Evolutionary conservation across 2,888 invertebrate species (phyloP).

Genomic region (Dolomedes plantarius): DNA sequence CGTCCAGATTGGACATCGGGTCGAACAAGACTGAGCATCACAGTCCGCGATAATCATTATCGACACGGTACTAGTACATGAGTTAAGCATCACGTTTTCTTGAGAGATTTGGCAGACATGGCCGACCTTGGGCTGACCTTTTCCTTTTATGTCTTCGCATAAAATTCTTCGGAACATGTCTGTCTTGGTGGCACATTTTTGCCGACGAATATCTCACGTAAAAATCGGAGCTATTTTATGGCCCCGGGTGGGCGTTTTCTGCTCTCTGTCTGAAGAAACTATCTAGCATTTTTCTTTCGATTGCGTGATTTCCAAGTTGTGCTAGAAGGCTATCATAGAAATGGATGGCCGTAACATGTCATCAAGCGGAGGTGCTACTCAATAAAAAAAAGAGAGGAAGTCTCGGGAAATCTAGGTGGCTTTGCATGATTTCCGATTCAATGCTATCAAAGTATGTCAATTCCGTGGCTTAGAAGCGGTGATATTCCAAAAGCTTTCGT

Average conservation of each 20-base stretch:
- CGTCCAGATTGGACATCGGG: background rate
- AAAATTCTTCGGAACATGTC: conserved; percentile 1
- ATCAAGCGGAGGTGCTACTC: too few species aligned
- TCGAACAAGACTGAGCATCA: background rate
- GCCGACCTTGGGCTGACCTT: background rate
- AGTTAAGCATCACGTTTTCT: conserved; percentile 1
- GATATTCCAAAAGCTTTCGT: too few species aligned
- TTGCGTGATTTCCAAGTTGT: background rate
- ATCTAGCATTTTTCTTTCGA: background rate
- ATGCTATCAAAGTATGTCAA: too few species aligned
- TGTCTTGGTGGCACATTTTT: conserved; percentile 27
- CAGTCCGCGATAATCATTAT: background rate
- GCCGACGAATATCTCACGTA: conserved; percentile 32
- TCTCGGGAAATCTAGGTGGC: too few species aligned
- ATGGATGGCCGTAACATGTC: too few species aligned
- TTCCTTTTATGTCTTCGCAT: background rate
- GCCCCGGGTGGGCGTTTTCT: conserved; percentile 33
- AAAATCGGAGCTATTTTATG: conserved; percentile 25
- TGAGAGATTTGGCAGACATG: background rate
- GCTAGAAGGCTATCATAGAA: too few species aligned
- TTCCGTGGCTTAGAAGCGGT: too few species aligned
- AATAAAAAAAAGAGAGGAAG: too few species aligned
- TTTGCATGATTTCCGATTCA: too few species aligned
- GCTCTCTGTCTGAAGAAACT: background rate
- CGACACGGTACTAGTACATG: background rate